Base-by-base conservation (phyloP, 2,888 invertebrate genomes). In the Tipula unca region DNA sequence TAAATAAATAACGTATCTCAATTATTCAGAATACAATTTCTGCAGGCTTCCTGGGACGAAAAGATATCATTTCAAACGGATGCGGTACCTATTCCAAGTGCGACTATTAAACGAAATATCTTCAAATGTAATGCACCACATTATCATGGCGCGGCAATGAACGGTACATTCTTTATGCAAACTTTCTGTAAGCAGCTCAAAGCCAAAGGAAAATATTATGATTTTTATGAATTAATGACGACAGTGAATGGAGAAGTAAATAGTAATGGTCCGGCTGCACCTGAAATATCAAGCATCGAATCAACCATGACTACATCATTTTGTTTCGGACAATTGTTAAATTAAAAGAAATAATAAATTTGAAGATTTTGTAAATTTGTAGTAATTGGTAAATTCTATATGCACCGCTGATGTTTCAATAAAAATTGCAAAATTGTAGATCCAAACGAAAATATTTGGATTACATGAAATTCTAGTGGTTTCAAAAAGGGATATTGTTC, bases 81-180 rank as follows among this genome's bases (percentile, higher is more conserved):
- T 69, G 25, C 69, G 10, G 48, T n/a, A 48, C 48, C 48, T 6
- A 48, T 17, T 17, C 5, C 13, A 69, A 0, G 69, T 25, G 4
- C 32, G 32, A 2, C 32, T 32, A 1, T 25, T 8, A 69, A 69
- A 69, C 10, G 69, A 10, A 87, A 90, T n/a, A 83, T 83, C 32
- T 83, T 83, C 10, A 83, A 83, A 83, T 83, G 32, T 83, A 32
- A n/a, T 32, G 83, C 83, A 32, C 14, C 83, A 8, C 17, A 83
- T 35, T 29, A 8, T 17, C 5, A 32, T 83, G 13, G 13, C 2
- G 6, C 29, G n/a, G 25, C 17, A 3, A 6, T 32, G 20, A 29
- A 82, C 1, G 83, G 83, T 17, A 83, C 83, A 17, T 6, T n/a
- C 32, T 83, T 83, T 35, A 17, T 83, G 6, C n/a, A 83, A 83